Evolutionary conservation across 2,113 vertebrate species (phyloP), one percentile per base, ranked within the genome.

Genomic region (Engraulis encrasicolus): DNA sequence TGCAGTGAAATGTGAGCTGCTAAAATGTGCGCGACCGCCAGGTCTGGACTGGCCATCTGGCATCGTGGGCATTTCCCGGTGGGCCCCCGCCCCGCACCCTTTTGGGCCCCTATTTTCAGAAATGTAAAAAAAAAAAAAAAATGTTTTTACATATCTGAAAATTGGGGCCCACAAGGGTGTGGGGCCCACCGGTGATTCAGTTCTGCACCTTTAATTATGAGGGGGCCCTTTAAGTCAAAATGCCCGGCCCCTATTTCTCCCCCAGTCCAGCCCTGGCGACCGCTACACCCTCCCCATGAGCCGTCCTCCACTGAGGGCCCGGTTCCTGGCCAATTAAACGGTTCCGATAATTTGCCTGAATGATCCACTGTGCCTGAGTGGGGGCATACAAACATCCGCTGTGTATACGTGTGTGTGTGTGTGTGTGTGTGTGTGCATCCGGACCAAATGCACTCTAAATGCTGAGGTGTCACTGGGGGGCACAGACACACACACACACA

Each of bases 241-340:
- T n/a, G n/a, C n/a, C n/a, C n/a, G n/a, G n/a, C n/a, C n/a, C n/a
- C n/a, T n/a, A n/a, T n/a, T n/a, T n/a, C n/a, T n/a, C n/a, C n/a
- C n/a, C n/a, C n/a, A n/a, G n/a, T n/a, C n/a, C n/a, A n/a, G n/a
- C n/a, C n/a, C n/a, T n/a, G n/a, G n/a, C n/a, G n/a, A n/a, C 90
- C 86, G 77, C 87, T 91, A 45, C 9, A 91, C 87, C 89, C 90
- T 90, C 90, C 90, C 86, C 79, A 85, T 92, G 91, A 93, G 93
- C 93, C n/a, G n/a, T n/a, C n/a, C 91, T 91, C 84, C 89, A 80
- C 7, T 84, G 89, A 93, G 89, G n/a, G 86, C 86, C 93, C 91
- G 89, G 90, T 90, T 91, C 88, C 84, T 86, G 82, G 89, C 90
- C 93, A 94, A 92, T 94, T 93, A 94, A 90, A 92, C 81, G 86